These are phyloP conservation scores for Boloria selene DNA, from an alignment of 2,888 invertebrate genomes.

Conservation along the genomic window DNA sequence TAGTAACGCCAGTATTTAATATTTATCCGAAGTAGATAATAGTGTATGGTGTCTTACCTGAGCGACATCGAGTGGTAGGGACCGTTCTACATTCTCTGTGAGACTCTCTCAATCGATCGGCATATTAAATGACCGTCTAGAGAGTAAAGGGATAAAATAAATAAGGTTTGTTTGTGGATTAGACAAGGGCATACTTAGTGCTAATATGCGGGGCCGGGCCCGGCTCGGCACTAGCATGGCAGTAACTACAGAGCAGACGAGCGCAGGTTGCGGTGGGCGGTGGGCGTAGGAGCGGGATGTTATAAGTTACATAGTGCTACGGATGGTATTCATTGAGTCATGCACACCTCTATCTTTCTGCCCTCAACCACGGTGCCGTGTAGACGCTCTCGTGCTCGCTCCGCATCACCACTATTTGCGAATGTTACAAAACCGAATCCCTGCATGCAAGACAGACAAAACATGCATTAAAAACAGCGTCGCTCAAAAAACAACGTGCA, in stretches of 20 bases:
- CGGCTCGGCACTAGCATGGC: constrained; percentile 73
- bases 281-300: constrained; percentile 84
- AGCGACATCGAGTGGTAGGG: constrained; percentile 76
- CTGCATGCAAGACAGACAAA: constrained; percentile 99
- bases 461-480: constrained; percentile 95
- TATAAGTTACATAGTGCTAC: constrained; percentile 85
- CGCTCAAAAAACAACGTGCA: constrained; percentile 90
- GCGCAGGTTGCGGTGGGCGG: constrained; percentile 79
- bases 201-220: constrained; percentile 58
- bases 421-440: constrained; percentile 99
- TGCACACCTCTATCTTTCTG: constrained; percentile 99
- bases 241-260: constrained; percentile 82
- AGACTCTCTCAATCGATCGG: constrained; percentile 82
- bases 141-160: constrained; percentile 84
- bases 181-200: constrained; percentile 75
- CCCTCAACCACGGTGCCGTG: constrained; percentile 99
- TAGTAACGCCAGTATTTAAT: constrained; percentile 7
- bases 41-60: constrained; percentile 72
- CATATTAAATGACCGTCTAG: constrained; percentile 86
- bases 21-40: constrained; percentile 24
- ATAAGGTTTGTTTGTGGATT: constrained; percentile 81
- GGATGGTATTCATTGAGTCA: constrained; percentile 87
- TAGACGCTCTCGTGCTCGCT: constrained; percentile 99
- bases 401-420: constrained; percentile 99
- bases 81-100: constrained; percentile 83